Evolutionary conservation across 2,888 invertebrate genomes (phyloP).

Genomic region (Platypus cylindrus): DNA sequence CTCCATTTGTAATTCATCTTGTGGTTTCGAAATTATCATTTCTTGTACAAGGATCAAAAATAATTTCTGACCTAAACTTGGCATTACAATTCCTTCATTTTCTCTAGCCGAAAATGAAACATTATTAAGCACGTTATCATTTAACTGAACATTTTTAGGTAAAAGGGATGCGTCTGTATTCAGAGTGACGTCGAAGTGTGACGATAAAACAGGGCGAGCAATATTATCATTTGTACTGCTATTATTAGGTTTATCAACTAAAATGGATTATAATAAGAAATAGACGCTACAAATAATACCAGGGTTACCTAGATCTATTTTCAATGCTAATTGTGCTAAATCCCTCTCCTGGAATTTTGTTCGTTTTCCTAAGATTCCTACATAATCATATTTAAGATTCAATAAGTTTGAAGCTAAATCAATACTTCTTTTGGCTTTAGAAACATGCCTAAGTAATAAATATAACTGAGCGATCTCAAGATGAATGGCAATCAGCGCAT

Average conservation of each 20-base stretch:
- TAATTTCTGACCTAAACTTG: slow-evolving; percentile 64
- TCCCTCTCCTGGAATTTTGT: slow-evolving; percentile 78
- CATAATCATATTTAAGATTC: slow-evolving; percentile 53
- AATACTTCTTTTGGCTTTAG: slow-evolving; percentile 56
- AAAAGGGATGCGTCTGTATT: slow-evolving; percentile 38
- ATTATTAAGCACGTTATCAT: slow-evolving; percentile 78
- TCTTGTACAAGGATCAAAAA: slow-evolving; percentile 64
- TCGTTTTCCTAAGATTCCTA: slow-evolving; percentile 75
- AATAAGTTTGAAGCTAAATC: slow-evolving; percentile 48
- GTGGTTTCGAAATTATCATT: slow-evolving; percentile 60
- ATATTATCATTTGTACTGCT: background rate
- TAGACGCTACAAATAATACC: slow-evolving; percentile 1
- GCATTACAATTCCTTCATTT: slow-evolving; percentile 37
- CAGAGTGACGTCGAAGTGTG: slow-evolving; percentile 14
- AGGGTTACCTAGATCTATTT: slow-evolving; percentile 37
- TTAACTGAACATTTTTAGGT: slow-evolving; percentile 55
- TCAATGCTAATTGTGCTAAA: slow-evolving; percentile 70
- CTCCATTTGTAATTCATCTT: slow-evolving; percentile 68
- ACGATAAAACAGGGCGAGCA: background rate
- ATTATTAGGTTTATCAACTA: slow-evolving; percentile 7
- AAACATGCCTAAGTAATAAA: slow-evolving; percentile 59
- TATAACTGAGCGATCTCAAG: slow-evolving; percentile 54
- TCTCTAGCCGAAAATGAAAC: slow-evolving; percentile 50
- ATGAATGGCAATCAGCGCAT: slow-evolving; percentile 34
- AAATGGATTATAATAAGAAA: background rate